Percentiles rank a stretch among this genome's conserved stretches.
phyloP scores from a whole-genome alignment of 2,797 vertebrate genomes.

The Loriculus beryllinus region DNA sequence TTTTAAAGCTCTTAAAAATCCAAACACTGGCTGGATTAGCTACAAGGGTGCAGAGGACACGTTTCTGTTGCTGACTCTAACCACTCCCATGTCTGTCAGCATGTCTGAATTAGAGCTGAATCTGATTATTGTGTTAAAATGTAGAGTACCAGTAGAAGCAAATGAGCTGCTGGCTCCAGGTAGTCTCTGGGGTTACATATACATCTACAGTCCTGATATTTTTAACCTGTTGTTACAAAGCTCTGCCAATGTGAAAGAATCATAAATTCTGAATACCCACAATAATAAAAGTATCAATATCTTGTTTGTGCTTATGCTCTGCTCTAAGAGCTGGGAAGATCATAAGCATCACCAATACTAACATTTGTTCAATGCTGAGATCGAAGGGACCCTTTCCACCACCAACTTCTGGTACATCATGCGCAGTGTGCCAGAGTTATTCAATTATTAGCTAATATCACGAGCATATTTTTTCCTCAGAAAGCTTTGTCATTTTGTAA shows the following conservation, averaged over 20 bases:
- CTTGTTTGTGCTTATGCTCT: background rate
- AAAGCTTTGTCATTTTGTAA: background rate
- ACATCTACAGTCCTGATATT: background rate
- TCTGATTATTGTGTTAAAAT: slow-evolving; percentile 45
- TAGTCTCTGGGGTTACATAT: background rate
- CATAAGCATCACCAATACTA: background rate
- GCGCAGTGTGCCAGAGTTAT: background rate
- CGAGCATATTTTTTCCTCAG: background rate
- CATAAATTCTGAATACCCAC: background rate
- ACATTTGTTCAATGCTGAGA: background rate
- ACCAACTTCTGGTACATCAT: background rate
- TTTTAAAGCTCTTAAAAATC: slow-evolving; percentile 36
- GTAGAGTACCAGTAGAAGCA: background rate
- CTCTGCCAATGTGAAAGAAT: background rate
- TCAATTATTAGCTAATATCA: background rate
- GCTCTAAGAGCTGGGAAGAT: background rate
- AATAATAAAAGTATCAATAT: background rate
- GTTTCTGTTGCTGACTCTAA: slow-evolving; percentile 55
- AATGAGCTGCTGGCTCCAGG: slow-evolving; percentile 19
- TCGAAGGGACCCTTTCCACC: background rate
- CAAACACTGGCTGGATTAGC: slow-evolving; percentile 33
- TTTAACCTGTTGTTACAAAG: background rate
- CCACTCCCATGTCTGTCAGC: slow-evolving; percentile 55
- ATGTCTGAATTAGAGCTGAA: slow-evolving; percentile 60
- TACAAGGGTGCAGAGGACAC: slow-evolving; percentile 18